These are phyloP conservation scores for Machimus rusticus DNA, from an alignment of 2,888 invertebrate species.

Conservation along the genomic window DNA sequence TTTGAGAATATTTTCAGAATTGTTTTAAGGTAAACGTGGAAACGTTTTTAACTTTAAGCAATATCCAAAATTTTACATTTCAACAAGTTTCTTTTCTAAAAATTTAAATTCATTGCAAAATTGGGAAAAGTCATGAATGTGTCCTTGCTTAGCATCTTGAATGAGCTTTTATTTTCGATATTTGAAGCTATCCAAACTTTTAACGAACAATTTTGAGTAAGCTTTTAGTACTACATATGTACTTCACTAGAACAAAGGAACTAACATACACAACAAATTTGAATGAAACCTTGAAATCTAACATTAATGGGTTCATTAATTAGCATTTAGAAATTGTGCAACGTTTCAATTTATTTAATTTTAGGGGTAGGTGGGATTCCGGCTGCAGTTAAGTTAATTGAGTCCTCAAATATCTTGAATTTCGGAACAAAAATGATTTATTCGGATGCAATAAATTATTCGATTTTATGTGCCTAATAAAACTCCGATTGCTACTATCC, in stretches of 20 bases:
- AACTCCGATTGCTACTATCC: neutral
- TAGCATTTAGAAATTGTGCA: neutral
- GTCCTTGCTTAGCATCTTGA: neutral
- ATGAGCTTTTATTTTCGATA: neutral
- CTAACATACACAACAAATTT: neutral
- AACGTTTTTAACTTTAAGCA: too few relatives aligned
- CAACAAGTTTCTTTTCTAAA: too few relatives aligned
- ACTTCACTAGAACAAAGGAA: neutral
- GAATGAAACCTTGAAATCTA: neutral
- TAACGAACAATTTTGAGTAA: neutral
- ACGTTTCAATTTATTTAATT: neutral
- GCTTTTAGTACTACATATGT: neutral
- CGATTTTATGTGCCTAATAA: neutral
- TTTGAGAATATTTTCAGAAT: too few relatives aligned
- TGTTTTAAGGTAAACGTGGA: too few relatives aligned
- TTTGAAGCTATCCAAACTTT: neutral
- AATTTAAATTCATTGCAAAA: neutral
- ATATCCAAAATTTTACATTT: too few relatives aligned
- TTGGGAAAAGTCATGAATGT: neutral
- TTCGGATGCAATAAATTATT: neutral
- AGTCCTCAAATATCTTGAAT: neutral
- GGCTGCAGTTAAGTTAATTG: neutral
- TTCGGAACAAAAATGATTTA: neutral
- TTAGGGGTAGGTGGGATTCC: too few relatives aligned
- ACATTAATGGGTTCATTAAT: neutral